Evolutionary conservation across 2,113 vertebrate genomes (phyloP).

Genomic region (Apodemus speciosus): DNA sequence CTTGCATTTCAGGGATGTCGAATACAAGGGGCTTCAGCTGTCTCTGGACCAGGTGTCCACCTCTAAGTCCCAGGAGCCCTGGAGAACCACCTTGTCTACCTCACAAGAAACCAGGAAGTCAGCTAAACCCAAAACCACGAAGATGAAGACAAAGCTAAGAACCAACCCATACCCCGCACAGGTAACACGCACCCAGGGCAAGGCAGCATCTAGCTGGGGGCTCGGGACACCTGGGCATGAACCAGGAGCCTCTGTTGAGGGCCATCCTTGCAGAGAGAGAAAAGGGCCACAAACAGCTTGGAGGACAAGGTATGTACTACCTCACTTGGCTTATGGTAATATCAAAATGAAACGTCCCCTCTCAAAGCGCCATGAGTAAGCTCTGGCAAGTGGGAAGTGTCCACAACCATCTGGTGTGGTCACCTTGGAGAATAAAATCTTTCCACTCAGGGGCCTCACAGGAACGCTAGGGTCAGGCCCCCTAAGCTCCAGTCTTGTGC

Average conservation of each 20-base stretch:
- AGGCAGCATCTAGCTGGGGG: neutral
- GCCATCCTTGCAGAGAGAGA: neutral
- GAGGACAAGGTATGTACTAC: neutral
- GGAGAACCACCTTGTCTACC: slow-evolving; percentile 87
- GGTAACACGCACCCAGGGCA: neutral
- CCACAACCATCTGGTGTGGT: too few relatives aligned
- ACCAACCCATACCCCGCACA: slow-evolving; percentile 89
- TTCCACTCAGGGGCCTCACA: neutral
- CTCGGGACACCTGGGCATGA: neutral
- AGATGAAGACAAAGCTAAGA: slow-evolving; percentile 91
- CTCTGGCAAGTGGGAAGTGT: neutral
- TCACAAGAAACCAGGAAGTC: slow-evolving; percentile 92
- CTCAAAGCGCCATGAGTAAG: neutral
- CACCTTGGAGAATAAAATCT: neutral
- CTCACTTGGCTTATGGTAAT: neutral
- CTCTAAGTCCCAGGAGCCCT: slow-evolving; percentile 87
- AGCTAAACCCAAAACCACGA: slow-evolving; percentile 89
- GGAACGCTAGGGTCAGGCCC: neutral
- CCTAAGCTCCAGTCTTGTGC: fast-evolving
- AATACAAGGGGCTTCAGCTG: slow-evolving; percentile 93
- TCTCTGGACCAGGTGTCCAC: slow-evolving; percentile 92
- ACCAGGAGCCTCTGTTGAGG: fast-evolving
- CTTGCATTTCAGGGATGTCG: slow-evolving; percentile 89
- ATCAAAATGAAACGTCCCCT: neutral
- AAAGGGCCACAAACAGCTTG: neutral